phyloP scores from a whole-genome alignment of 2,888 invertebrate genomes.

The Silvanus unidentatus region DNA sequence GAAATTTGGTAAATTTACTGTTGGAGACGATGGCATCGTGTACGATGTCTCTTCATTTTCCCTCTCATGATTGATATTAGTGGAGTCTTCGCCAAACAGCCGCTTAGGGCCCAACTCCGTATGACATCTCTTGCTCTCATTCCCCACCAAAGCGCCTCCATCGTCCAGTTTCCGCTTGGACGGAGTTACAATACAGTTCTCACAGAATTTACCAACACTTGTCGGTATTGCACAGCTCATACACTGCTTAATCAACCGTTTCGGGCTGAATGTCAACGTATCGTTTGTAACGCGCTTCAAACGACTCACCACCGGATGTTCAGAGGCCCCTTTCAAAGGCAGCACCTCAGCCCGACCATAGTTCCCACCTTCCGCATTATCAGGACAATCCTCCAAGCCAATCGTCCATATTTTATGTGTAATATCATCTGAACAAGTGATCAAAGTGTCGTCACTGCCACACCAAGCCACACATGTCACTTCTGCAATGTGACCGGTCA shows the following conservation, averaged over 20 bases:
- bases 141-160: constrained; percentile 24
- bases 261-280: constrained; percentile 14
- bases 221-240: constrained; percentile 13
- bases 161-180: constrained; percentile 24
- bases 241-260: constrained; percentile 26
- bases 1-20: constrained; percentile 69
- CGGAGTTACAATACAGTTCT: constrained; percentile 26
- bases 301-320: constrained; percentile 8
- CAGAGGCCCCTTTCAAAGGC: constrained; percentile 17
- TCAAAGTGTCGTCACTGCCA: constrained; percentile 52
- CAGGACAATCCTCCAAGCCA: constrained; percentile 48
- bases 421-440: constrained; percentile 81
- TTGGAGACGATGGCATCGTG: constrained; percentile 51
- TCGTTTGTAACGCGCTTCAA: constrained; percentile 1
- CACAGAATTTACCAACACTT: constrained; percentile 22
- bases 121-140: constrained; percentile 27
- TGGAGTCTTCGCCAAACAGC: constrained; percentile 33
- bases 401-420: constrained; percentile 71
- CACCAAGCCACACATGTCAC: constrained; percentile 86
- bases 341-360: constrained; percentile 33
- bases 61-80: constrained; percentile 13
- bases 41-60: background rate
- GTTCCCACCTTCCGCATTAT: constrained; percentile 32
- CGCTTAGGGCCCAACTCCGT: constrained; percentile 21
- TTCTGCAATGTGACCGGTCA: constrained; percentile 76